A percentile compares a stretch with the other conserved stretches of the same genome.
These are phyloP conservation scores for Tolypeutes matacus DNA, from an alignment of 2,797 vertebrate genomes.

Conservation along the genomic window DNA sequence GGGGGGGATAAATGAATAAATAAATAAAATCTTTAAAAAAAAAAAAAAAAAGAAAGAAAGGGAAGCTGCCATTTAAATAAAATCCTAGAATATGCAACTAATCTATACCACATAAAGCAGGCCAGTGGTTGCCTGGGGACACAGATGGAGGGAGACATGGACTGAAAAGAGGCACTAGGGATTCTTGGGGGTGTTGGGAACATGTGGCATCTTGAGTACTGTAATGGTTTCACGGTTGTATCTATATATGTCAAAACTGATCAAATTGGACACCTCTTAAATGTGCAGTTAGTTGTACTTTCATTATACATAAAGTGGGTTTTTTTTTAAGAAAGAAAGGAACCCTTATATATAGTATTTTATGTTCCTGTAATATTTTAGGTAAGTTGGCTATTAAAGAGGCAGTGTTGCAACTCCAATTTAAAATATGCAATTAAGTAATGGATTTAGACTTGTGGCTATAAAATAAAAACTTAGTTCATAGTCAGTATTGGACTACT, in stretches of 20 bases:
- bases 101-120: not conserved
- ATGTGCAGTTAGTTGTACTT: not conserved
- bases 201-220: not conserved
- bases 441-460: not conserved
- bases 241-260: slow-evolving; percentile 9
- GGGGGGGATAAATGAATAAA: no score
- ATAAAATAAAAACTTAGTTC: not conserved
- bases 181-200: not conserved
- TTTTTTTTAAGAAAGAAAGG: not conserved
- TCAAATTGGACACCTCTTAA: not conserved
- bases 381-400: no score
- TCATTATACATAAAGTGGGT: not conserved
- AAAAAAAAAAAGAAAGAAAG: no score
- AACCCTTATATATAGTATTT: no score
- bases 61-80: not conserved
- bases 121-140: not conserved
- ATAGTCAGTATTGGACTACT: not conserved
- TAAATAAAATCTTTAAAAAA: no score
- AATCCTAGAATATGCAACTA: no score
- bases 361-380: no score
- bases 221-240: not conserved
- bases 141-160: not conserved
- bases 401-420: no score
- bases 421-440: no score
- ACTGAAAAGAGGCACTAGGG: not conserved